phyloP scores from a whole-genome alignment of 2,797 vertebrate species.

The Meriones psammophilus region DNA sequence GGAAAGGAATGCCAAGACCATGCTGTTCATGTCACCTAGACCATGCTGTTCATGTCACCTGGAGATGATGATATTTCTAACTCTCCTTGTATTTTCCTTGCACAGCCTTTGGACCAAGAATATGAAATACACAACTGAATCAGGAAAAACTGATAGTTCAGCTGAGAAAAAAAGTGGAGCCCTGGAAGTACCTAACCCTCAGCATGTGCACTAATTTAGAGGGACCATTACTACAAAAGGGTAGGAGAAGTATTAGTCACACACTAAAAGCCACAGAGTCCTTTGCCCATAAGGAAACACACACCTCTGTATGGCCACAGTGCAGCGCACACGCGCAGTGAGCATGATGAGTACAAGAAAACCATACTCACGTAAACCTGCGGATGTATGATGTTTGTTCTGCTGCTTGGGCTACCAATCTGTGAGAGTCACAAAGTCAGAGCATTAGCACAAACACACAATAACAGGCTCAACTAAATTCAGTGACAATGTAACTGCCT shows the following conservation, averaged over 20 bases:
- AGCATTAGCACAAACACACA: slow-evolving; percentile 40
- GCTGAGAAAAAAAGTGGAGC: neutral
- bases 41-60: neutral
- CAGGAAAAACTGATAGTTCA: neutral
- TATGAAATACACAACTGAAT: neutral
- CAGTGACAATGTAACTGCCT: neutral
- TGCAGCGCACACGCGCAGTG: rapidly evolving
- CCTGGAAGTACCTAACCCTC: neutral
- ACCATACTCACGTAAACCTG: slow-evolving; percentile 96
- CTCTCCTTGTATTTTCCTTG: slow-evolving; percentile 13
- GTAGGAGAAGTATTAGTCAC: neutral
- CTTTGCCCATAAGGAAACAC: neutral
- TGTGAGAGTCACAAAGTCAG: slow-evolving; percentile 84
- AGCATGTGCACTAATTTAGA: neutral
- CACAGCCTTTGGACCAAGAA: slow-evolving; percentile 49
- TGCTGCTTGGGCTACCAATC: slow-evolving; percentile 97
- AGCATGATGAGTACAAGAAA: slow-evolving; percentile 50
- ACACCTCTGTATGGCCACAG: neutral
- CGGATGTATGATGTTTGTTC: slow-evolving; percentile 98
- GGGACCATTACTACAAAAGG: neutral
- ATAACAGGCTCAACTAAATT: neutral
- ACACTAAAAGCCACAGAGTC: neutral
- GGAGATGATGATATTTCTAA: neutral
- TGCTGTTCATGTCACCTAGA: neutral
- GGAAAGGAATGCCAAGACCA: neutral